Conservation (phyloP, 2,888 invertebrate genomes). For the Plemyria rubiginata region DNA sequence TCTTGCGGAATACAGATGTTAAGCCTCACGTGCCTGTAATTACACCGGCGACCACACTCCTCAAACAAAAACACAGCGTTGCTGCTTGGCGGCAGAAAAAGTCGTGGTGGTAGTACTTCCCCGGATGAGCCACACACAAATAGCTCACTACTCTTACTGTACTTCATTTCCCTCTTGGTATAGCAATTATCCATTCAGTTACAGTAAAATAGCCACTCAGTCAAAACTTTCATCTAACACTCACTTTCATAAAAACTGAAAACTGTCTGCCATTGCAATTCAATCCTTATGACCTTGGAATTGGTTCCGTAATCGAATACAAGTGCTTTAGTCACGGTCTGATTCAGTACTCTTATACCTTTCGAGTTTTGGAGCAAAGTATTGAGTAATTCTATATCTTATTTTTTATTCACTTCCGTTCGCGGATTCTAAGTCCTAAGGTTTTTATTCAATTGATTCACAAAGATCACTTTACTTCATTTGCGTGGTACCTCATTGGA, state of each 20-base stretch:
- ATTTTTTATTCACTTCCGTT: neutral
- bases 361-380: slow-evolving; percentile 14
- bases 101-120: too few relatives aligned
- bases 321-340: slow-evolving; percentile 18
- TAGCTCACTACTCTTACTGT: too few relatives aligned
- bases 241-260: slow-evolving; percentile 15
- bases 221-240: slow-evolving; percentile 14
- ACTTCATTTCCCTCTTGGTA: too few relatives aligned
- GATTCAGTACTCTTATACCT: slow-evolving; percentile 9
- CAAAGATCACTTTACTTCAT: neutral
- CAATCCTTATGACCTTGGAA: slow-evolving; percentile 16
- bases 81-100: too few relatives aligned
- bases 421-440: too few relatives aligned
- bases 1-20: too few relatives aligned
- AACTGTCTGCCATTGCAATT: slow-evolving; percentile 11
- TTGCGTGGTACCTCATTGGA: neutral
- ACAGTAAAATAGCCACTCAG: neutral
- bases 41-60: too few relatives aligned
- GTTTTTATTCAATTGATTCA: too few relatives aligned
- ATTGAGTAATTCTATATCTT: neutral
- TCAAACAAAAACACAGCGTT: too few relatives aligned
- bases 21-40: too few relatives aligned
- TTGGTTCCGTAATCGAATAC: slow-evolving; percentile 23
- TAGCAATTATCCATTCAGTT: neutral
- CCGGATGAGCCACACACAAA: too few relatives aligned